These are phyloP conservation scores for Theropithecus gelada DNA, from an alignment of 2,113 vertebrate genomes.

Conservation along the genomic window DNA sequence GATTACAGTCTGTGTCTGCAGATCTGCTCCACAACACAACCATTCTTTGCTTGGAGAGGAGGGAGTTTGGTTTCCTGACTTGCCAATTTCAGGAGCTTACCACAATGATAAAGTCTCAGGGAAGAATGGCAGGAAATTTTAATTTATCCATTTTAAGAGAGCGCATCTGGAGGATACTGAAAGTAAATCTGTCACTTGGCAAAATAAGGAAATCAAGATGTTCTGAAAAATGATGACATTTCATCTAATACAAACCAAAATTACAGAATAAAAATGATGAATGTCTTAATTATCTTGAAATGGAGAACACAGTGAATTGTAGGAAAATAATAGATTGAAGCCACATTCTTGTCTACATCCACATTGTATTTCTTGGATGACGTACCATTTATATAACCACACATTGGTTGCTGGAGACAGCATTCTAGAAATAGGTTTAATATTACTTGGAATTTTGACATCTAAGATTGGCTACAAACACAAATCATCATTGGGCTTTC, in stretches of 20 bases:
- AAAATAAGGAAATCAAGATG: conserved; percentile 48
- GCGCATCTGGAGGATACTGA: background rate
- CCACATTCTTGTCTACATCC: background rate
- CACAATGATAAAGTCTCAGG: conserved; percentile 24
- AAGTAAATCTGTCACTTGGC: conserved; percentile 37
- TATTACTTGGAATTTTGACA: background rate
- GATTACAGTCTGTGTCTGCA: background rate
- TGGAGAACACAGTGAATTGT: background rate
- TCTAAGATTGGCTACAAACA: conserved; percentile 5
- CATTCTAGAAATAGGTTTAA: background rate
- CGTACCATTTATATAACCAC: background rate
- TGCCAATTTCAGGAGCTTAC: background rate
- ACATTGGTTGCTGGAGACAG: background rate
- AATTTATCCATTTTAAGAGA: background rate
- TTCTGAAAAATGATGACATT: conserved; percentile 43
- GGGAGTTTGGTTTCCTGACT: background rate
- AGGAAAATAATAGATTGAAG: conserved; percentile 6
- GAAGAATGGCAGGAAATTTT: conserved; percentile 13
- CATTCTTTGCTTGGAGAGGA: background rate
- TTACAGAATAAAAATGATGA: conserved; percentile 49
- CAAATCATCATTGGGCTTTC: background rate
- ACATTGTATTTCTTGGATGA: conserved; percentile 10
- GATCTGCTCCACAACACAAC: background rate
- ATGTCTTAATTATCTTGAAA: conserved; percentile 46
- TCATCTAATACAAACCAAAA: conserved; percentile 32